Percentiles rank a stretch among this genome's conserved stretches.
Evolutionary conservation across 2,888 invertebrate genomes (phyloP).

Genomic region (Allolobophora icterica): DNA sequence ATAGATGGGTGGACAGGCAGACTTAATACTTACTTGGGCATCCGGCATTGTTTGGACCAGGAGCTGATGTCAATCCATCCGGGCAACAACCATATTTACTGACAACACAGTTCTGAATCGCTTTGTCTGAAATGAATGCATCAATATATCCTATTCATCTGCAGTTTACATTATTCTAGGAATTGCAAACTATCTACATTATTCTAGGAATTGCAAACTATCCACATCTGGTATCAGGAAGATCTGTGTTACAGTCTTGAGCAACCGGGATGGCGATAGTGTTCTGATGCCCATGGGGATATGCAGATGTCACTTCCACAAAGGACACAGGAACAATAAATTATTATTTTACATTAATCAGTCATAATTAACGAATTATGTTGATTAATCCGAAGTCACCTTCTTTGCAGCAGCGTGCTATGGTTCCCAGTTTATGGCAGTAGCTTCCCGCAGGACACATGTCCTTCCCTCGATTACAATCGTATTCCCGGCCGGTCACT

Average conservation of each 20-base stretch:
- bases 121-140: background rate
- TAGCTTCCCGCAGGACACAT: constrained; percentile 78
- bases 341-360: background rate
- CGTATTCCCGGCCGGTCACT: constrained; percentile 74
- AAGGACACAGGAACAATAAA: too few relatives aligned
- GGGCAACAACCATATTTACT: constrained; percentile 82
- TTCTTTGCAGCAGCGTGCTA: constrained; percentile 85
- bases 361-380: background rate
- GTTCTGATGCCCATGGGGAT: too few relatives aligned
- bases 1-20: too few relatives aligned
- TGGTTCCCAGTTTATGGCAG: constrained; percentile 78
- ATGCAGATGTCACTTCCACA: too few relatives aligned
- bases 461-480: constrained; percentile 68
- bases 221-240: too few relatives aligned
- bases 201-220: too few relatives aligned
- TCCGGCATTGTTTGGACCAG: constrained; percentile 80
- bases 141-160: background rate
- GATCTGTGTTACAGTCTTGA: too few relatives aligned
- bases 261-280: too few relatives aligned
- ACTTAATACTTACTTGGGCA: constrained; percentile 66
- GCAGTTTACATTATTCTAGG: background rate
- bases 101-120: constrained; percentile 39
- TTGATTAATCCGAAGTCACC: constrained; percentile 68
- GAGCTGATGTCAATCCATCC: constrained; percentile 73
- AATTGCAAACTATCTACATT: background rate